These are phyloP conservation scores for Percopsis omiscomaycus DNA, from an alignment of 2,797 vertebrate genomes.

Conservation along the genomic window DNA sequence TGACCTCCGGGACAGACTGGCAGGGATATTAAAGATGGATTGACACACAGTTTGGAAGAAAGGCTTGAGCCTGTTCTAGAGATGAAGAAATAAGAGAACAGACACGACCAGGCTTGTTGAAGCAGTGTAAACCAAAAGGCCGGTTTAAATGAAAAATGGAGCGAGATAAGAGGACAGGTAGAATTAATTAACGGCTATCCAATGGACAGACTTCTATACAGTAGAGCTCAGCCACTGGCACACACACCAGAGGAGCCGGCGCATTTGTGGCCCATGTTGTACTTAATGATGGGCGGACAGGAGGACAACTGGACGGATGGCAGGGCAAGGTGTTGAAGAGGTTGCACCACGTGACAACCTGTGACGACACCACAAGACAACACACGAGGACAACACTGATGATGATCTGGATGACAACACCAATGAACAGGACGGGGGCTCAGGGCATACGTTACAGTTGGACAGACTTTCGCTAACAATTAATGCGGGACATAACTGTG, in stretches of 20 bases:
- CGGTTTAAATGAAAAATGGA: slow-evolving; percentile 31
- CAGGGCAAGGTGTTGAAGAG: slow-evolving; percentile 13
- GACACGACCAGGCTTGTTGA: slow-evolving; percentile 26
- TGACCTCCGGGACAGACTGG: slow-evolving; percentile 21
- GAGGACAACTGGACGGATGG: slow-evolving; percentile 12
- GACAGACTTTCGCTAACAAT: slow-evolving; percentile 22
- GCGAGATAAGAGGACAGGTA: slow-evolving; percentile 15
- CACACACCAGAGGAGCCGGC: neutral
- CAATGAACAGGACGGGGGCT: slow-evolving; percentile 27
- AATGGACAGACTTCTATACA: neutral
- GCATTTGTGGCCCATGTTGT: slow-evolving; percentile 7
- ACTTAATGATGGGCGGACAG: neutral
- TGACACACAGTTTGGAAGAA: slow-evolving; percentile 15
- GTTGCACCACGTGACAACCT: slow-evolving; percentile 15
- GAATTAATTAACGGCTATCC: neutral
- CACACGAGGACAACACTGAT: slow-evolving; percentile 9
- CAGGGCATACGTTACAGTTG: slow-evolving; percentile 40
- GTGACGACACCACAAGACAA: neutral
- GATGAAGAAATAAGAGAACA: slow-evolving; percentile 15
- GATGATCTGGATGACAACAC: no score
- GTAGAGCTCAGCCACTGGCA: slow-evolving; percentile 9
- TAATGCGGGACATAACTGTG: slow-evolving; percentile 15
- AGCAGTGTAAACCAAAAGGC: slow-evolving; percentile 17
- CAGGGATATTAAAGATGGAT: slow-evolving; percentile 25
- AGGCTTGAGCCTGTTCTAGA: slow-evolving; percentile 16